phyloP scores from a whole-genome alignment of 2,797 vertebrate genomes.

The Eremophila alpestris region DNA sequence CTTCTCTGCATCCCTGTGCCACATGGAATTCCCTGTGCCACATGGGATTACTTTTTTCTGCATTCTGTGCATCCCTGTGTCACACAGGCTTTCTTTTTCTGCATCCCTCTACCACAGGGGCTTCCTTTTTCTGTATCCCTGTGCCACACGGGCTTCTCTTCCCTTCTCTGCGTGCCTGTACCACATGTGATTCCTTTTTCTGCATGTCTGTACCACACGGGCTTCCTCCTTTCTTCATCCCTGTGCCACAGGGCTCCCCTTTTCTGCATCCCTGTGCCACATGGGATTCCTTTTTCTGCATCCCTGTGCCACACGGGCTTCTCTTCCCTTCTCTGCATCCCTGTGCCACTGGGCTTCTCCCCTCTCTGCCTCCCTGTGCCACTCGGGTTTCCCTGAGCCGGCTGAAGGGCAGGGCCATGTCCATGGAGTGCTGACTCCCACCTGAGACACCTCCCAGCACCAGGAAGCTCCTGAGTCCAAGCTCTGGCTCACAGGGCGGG shows the following conservation, averaged over 20 bases:
- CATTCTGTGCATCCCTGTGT: neutral
- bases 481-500: neutral
- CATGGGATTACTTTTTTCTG: too few relatives aligned
- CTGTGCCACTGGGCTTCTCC: neutral
- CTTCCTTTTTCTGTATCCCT: neutral
- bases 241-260: too few relatives aligned
- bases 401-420: neutral
- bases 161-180: neutral
- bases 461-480: neutral
- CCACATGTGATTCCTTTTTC: fast-evolving
- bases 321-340: neutral
- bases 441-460: neutral
- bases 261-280: neutral
- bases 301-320: neutral
- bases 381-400: neutral
- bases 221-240: neutral
- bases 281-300: neutral
- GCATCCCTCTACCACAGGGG: neutral
- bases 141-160: neutral
- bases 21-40: neutral
- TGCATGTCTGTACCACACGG: neutral
- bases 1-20: neutral
- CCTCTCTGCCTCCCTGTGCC: neutral
- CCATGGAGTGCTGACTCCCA: neutral
- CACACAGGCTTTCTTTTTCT: neutral